These are phyloP conservation scores for Hypsibius dujardini DNA, from an alignment of 1,140 invertebrate species.

Conservation along the genomic window DNA sequence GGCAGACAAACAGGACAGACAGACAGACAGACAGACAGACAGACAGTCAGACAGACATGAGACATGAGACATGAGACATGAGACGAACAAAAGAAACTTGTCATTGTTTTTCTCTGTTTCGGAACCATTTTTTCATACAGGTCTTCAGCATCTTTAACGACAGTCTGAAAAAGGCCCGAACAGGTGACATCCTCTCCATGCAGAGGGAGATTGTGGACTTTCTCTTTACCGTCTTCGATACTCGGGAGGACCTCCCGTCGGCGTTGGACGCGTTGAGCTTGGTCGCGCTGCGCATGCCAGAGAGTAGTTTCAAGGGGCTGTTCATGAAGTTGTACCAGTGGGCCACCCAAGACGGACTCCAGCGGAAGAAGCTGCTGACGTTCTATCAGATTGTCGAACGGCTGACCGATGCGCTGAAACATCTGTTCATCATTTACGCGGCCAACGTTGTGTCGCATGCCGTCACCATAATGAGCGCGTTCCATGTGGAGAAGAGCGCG, in stretches of 20 bases:
- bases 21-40: too few species aligned
- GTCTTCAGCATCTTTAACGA: background rate
- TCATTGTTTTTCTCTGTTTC: too few species aligned
- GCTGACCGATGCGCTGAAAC: constrained; percentile 12
- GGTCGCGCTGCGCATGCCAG: background rate
- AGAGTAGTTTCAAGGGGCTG: background rate
- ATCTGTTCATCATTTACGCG: constrained; percentile 13
- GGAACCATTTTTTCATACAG: background rate
- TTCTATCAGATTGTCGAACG: background rate
- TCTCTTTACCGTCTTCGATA: background rate
- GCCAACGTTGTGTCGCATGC: background rate
- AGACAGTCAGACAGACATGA: too few species aligned
- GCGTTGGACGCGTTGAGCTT: constrained; percentile 2
- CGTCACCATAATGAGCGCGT: background rate
- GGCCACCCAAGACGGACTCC: background rate
- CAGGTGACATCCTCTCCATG: background rate
- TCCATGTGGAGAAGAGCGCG: background rate
- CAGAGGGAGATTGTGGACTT: background rate
- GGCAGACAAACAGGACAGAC: too few species aligned
- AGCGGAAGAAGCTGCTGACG: background rate
- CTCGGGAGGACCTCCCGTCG: background rate
- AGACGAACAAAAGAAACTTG: too few species aligned
- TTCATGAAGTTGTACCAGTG: constrained; percentile 14
- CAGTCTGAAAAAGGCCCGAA: background rate
- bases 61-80: too few species aligned